Evolutionary conservation across 2,888 invertebrate genomes (phyloP).

Genomic region (Copidosoma aretas): DNA sequence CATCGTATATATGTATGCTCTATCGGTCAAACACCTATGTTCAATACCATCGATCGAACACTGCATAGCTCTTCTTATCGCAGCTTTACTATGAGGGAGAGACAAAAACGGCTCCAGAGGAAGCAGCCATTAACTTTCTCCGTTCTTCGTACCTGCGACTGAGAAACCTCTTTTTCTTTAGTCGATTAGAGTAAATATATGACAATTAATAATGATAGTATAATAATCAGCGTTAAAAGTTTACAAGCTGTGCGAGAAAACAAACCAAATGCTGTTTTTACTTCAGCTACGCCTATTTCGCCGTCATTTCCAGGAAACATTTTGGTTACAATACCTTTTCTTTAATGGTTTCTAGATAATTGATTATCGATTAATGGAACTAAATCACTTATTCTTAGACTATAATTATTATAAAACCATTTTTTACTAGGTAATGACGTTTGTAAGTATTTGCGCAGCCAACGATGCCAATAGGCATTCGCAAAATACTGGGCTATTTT

Average conservation of each 20-base stretch:
- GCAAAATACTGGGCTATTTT: slow-evolving; percentile 3
- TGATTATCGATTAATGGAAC: not conserved
- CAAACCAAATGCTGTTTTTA: not conserved
- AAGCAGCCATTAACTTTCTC: too few species aligned
- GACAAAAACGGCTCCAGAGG: too few species aligned
- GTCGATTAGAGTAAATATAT: too few species aligned
- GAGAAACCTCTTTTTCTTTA: too few species aligned
- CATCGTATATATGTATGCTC: too few species aligned
- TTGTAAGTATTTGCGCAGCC: slow-evolving; percentile 5
- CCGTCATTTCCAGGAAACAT: not conserved
- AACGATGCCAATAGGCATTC: not conserved
- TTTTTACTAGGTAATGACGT: slow-evolving; percentile 6
- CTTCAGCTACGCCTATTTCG: not conserved
- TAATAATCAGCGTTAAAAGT: not conserved
- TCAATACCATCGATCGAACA: too few species aligned
- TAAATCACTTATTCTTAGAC: slow-evolving; percentile 2
- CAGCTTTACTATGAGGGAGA: too few species aligned
- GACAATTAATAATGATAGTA: too few species aligned
- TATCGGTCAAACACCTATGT: too few species aligned
- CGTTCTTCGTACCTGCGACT: too few species aligned
- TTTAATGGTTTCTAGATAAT: not conserved
- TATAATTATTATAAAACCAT: not conserved
- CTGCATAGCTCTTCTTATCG: too few species aligned
- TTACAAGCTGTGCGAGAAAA: not conserved
- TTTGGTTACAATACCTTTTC: not conserved